Percentiles rank a stretch among this genome's conserved stretches.
phyloP scores from a whole-genome alignment of 1,140 invertebrate species.

The Monochamus saltuarius region DNA sequence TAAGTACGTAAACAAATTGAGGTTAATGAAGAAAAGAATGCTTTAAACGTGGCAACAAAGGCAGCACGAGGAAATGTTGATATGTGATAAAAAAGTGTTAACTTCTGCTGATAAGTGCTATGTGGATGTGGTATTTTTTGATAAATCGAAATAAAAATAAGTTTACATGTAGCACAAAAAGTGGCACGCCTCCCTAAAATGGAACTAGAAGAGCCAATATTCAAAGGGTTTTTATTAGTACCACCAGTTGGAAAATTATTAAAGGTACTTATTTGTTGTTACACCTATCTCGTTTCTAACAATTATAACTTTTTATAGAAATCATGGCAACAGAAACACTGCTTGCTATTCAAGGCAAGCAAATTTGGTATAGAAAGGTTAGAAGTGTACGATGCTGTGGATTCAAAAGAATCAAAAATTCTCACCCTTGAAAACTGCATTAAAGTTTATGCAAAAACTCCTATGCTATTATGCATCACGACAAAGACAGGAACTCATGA shows the following conservation, averaged over 20 bases:
- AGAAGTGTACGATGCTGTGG: constrained; percentile 80
- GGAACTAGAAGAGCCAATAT: constrained; percentile 66
- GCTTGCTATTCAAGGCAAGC: constrained; percentile 75
- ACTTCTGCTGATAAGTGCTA: constrained; percentile 2
- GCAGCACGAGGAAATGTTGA: too few relatives aligned
- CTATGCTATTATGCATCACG: constrained; percentile 65
- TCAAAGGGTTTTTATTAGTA: constrained; percentile 67
- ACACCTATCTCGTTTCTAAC: constrained; percentile 15
- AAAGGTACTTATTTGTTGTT: constrained; percentile 52
- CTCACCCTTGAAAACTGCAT: constrained; percentile 82
- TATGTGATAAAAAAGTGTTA: too few relatives aligned
- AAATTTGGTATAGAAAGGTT: constrained; percentile 80
- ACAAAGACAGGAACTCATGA: constrained; percentile 72
- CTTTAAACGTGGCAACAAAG: too few relatives aligned
- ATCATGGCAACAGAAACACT: constrained; percentile 76
- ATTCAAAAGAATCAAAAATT: constrained; percentile 69
- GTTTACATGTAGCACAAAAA: constrained; percentile 2
- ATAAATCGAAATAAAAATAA: constrained; percentile 3
- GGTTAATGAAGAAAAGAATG: too few relatives aligned
- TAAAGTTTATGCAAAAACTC: constrained; percentile 71
- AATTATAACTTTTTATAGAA: constrained; percentile 58
- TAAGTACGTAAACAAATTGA: too few relatives aligned
- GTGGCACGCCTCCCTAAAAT: constrained; percentile 49
- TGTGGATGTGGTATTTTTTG: constrained; percentile 23
- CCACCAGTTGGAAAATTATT: constrained; percentile 67